Percentiles rank a stretch among this genome's conserved stretches.
Conservation (phyloP, 2,113 vertebrate species). For the Ceyx cyanopectus region DNA sequence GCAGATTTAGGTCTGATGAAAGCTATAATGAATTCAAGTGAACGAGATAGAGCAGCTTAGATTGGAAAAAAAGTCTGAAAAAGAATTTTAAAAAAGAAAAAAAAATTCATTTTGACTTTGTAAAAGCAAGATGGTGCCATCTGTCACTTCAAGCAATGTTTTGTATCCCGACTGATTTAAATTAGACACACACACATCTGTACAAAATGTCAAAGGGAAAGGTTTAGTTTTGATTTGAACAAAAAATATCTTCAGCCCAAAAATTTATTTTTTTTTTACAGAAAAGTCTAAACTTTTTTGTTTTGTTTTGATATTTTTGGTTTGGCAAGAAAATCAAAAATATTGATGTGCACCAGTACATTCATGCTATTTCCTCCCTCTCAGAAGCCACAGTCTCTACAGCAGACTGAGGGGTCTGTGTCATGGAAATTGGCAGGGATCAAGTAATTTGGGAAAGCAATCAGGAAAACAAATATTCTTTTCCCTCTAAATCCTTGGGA, state of each 20-base stretch:
- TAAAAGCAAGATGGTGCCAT: neutral
- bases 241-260: neutral
- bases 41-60: neutral
- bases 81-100: neutral
- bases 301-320: constrained; percentile 49
- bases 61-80: neutral
- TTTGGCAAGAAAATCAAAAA: constrained; percentile 39
- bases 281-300: neutral
- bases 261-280: neutral
- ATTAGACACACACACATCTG: neutral
- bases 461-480: constrained; percentile 32
- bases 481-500: constrained; percentile 28
- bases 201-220: neutral
- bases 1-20: neutral
- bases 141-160: neutral
- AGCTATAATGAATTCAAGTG: neutral
- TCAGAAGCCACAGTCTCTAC: constrained; percentile 50
- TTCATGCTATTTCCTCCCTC: constrained; percentile 56
- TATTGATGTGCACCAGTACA: constrained; percentile 53
- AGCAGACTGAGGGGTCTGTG: constrained; percentile 53
- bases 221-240: neutral
- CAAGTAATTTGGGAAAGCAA: neutral
- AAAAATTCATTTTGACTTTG: neutral
- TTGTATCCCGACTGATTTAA: neutral
- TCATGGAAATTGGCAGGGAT: constrained; percentile 42